Evolutionary conservation across 2,797 vertebrate genomes (phyloP).

Genomic region (Hirundo rustica): DNA sequence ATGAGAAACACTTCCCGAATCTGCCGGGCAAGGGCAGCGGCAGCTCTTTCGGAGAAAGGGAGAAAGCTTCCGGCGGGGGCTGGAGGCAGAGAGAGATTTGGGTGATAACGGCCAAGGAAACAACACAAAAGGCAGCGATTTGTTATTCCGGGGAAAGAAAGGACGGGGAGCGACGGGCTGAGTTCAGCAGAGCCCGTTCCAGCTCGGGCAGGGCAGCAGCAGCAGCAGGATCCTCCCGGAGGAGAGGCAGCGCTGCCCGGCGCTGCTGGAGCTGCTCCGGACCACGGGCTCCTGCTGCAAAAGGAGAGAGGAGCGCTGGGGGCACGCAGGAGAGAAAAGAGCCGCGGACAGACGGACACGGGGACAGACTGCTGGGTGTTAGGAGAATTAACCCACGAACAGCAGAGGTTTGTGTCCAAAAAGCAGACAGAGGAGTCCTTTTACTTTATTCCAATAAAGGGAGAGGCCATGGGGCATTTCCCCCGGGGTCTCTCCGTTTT

Average conservation of each 20-base stretch:
- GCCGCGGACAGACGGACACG: too few relatives aligned
- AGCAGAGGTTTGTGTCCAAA: too few relatives aligned
- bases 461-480: too few relatives aligned
- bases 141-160: neutral
- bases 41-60: neutral
- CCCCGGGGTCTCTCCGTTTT: too few relatives aligned
- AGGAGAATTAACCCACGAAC: too few relatives aligned
- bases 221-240: neutral
- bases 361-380: too few relatives aligned
- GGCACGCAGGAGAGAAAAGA: rapidly evolving
- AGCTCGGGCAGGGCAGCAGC: neutral
- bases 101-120: neutral
- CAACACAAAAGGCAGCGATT: neutral
- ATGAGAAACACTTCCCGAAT: rapidly evolving
- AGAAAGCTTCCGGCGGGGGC: neutral
- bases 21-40: neutral
- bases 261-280: neutral
- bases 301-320: rapidly evolving
- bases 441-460: too few relatives aligned
- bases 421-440: too few relatives aligned
- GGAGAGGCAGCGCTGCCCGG: too few relatives aligned
- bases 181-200: neutral
- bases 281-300: neutral
- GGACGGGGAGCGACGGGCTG: neutral
- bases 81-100: neutral